phyloP scores from a whole-genome alignment of 2,797 vertebrate genomes.

The Danio jaintianensis region DNA sequence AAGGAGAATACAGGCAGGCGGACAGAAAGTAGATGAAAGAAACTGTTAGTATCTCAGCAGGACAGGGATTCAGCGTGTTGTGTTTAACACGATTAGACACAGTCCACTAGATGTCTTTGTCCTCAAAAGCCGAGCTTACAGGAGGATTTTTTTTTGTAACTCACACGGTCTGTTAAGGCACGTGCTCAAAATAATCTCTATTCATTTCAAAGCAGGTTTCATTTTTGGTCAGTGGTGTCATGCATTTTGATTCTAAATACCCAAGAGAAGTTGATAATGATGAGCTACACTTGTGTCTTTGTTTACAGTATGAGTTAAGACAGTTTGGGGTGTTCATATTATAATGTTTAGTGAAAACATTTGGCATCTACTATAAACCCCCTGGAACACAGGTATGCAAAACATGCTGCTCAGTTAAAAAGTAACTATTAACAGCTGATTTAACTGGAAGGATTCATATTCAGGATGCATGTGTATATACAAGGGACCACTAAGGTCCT shows the following conservation, averaged over 20 bases:
- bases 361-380: background rate
- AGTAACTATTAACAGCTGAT: background rate
- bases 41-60: slow-evolving; percentile 5
- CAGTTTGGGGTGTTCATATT: background rate
- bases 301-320: background rate
- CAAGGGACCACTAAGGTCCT: background rate
- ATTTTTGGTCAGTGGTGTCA: background rate
- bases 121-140: slow-evolving; percentile 28
- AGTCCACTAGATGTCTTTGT: slow-evolving; percentile 48
- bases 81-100: slow-evolving; percentile 57
- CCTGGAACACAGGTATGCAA: background rate
- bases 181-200: background rate
- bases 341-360: background rate
- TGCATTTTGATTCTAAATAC: background rate
- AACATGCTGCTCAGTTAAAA: background rate
- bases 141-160: slow-evolving; percentile 49
- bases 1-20: background rate
- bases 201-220: background rate
- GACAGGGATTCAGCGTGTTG: slow-evolving; percentile 16
- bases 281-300: background rate
- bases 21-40: background rate
- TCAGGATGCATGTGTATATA: background rate
- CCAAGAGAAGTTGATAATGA: background rate
- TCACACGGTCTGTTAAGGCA: slow-evolving; percentile 23
- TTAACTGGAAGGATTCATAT: background rate